Conservation (phyloP, 2,888 invertebrate genomes). For the Steromphala cineraria region DNA sequence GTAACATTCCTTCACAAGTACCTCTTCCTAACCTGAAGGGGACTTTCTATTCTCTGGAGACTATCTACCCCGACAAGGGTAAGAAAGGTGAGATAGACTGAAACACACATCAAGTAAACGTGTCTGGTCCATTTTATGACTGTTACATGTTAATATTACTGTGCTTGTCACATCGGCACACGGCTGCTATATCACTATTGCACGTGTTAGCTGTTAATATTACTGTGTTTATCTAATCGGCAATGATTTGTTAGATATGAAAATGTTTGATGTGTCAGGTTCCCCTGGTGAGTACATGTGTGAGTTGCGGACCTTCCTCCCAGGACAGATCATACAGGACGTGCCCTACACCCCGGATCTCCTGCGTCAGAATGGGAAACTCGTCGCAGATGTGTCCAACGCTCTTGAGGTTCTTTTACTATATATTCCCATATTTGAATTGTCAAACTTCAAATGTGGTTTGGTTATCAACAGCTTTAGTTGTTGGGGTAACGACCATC, state of each 20-base stretch:
- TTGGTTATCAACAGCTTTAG: too few species aligned
- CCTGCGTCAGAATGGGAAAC: slow-evolving; percentile 84
- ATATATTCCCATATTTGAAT: too few species aligned
- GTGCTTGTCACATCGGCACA: too few species aligned
- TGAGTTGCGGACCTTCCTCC: slow-evolving; percentile 85
- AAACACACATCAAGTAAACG: neutral
- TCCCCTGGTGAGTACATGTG: slow-evolving; percentile 78
- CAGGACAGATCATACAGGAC: slow-evolving; percentile 83
- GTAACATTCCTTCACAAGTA: slow-evolving; percentile 42
- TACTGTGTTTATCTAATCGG: neutral
- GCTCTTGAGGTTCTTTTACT: slow-evolving; percentile 79
- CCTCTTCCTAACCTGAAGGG: slow-evolving; percentile 43
- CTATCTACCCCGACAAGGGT: neutral
- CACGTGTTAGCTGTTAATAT: too few species aligned
- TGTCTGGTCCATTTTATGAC: too few species aligned
- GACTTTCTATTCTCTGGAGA: slow-evolving; percentile 43
- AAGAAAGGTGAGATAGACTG: neutral
- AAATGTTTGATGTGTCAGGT: neutral
- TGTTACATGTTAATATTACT: too few species aligned
- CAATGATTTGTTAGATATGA: neutral
- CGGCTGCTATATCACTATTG: too few species aligned
- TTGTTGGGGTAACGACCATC: too few species aligned
- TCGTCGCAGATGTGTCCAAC: slow-evolving; percentile 82
- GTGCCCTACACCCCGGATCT: slow-evolving; percentile 80
- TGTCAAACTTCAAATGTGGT: too few species aligned